Evolutionary conservation across 2,888 invertebrate species (phyloP).

Genomic region (Bedellia somnulentella): DNA sequence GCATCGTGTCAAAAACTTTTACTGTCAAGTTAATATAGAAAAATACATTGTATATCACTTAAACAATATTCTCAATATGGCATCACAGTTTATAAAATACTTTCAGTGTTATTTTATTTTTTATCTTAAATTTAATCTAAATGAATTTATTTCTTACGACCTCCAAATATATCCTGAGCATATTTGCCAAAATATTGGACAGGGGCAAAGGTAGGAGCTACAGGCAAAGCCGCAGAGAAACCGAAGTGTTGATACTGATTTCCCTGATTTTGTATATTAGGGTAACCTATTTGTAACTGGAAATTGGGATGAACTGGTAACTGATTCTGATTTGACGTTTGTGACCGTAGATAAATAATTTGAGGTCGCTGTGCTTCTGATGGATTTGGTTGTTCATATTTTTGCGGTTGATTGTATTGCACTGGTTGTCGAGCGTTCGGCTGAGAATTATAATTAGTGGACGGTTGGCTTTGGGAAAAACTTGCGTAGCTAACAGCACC

Average conservation of each 20-base stretch:
- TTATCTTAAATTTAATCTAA: background rate
- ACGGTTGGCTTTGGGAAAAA: conserved; percentile 23
- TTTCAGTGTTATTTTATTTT: too few relatives aligned
- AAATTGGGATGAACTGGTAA: too few relatives aligned
- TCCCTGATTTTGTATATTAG: too few relatives aligned
- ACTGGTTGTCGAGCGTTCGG: conserved; percentile 1
- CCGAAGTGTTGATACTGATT: conserved; percentile 9
- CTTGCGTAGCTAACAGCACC: conserved; percentile 37
- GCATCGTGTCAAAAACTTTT: too few relatives aligned
- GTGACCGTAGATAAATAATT: too few relatives aligned
- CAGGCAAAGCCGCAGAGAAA: conserved; percentile 9
- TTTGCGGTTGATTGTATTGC: conserved; percentile 6
- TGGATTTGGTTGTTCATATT: conserved; percentile 2
- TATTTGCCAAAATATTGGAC: conserved; percentile 39
- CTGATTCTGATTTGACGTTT: too few relatives aligned
- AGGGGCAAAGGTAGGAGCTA: conserved; percentile 22
- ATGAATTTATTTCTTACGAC: conserved; percentile 13
- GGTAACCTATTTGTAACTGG: too few relatives aligned
- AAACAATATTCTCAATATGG: too few relatives aligned
- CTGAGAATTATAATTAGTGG: conserved; percentile 5
- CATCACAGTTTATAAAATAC: too few relatives aligned
- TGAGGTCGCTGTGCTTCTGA: too few relatives aligned
- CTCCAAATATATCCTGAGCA: conserved; percentile 26
- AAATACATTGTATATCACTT: too few relatives aligned
- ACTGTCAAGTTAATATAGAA: too few relatives aligned